Evolutionary conservation across 2,888 invertebrate genomes (phyloP).

Genomic region (Tetragnatha montana): DNA sequence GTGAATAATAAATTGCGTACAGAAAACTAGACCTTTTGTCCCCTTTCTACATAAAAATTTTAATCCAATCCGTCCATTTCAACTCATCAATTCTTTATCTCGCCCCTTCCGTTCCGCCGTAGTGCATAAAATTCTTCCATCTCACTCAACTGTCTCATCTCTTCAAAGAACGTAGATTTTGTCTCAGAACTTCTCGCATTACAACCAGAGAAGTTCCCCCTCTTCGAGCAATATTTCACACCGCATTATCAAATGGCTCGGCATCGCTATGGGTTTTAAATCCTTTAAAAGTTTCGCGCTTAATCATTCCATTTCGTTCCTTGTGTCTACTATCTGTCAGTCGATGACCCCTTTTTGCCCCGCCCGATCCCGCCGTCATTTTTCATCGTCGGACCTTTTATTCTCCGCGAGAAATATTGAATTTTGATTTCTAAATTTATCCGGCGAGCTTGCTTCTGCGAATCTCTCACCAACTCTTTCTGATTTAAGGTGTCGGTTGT

Average conservation of each 20-base stretch:
- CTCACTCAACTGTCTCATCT: not conserved
- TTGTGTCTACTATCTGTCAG: not conserved
- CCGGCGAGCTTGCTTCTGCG: not conserved
- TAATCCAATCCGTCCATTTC: no score
- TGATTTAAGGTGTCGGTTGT: not conserved
- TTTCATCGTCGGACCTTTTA: not conserved
- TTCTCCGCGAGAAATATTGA: not conserved
- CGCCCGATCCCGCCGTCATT: not conserved
- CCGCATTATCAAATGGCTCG: not conserved
- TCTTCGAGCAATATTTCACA: not conserved
- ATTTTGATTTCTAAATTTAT: not conserved
- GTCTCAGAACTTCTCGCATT: not conserved
- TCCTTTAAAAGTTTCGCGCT: not conserved
- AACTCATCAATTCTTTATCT: no score
- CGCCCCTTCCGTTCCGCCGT: no score
- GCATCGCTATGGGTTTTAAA: not conserved
- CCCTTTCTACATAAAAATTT: no score
- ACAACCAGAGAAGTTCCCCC: not conserved
- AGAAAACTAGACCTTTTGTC: no score
- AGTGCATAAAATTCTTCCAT: no score
- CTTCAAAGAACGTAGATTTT: not conserved
- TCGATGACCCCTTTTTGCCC: not conserved
- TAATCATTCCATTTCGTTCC: not conserved
- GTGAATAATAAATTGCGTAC: no score
- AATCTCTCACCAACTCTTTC: not conserved